Percentiles rank a stretch among this genome's conserved stretches.
These are phyloP conservation scores for Polyploca ridens DNA, from an alignment of 2,888 invertebrate species.

Conservation along the genomic window DNA sequence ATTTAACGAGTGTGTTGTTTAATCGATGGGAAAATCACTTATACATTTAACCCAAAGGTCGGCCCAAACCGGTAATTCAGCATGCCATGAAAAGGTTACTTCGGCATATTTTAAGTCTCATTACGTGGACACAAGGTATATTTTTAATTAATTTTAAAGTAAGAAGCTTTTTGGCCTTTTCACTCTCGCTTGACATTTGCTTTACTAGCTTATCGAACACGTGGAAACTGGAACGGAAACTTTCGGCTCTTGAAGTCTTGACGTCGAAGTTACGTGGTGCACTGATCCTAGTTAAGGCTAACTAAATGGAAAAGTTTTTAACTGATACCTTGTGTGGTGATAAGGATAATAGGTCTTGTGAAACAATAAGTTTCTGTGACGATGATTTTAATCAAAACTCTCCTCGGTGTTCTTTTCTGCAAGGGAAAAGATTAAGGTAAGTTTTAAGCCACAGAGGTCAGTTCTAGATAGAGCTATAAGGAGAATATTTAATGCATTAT, in stretches of 20 bases:
- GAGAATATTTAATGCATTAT: neutral
- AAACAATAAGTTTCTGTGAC: neutral
- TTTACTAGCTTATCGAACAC: neutral
- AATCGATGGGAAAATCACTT: slow-evolving; percentile 42
- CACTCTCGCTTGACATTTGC: neutral
- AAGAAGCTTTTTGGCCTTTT: too few species aligned
- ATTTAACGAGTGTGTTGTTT: slow-evolving; percentile 55
- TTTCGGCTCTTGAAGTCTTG: neutral
- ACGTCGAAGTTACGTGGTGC: neutral
- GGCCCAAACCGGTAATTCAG: too few species aligned
- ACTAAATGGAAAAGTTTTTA: neutral
- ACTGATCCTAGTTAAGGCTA: slow-evolving; percentile 3
- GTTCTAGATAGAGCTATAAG: neutral
- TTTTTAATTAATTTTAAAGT: neutral
- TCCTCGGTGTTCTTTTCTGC: too few species aligned
- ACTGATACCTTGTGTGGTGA: neutral
- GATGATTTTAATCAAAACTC: neutral
- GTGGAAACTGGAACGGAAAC: neutral
- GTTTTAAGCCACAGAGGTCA: neutral
- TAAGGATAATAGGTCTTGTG: neutral
- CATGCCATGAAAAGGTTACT: too few species aligned
- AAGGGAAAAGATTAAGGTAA: too few species aligned
- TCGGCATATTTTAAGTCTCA: too few species aligned
- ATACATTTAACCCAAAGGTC: neutral
- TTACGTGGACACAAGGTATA: neutral